Percentiles rank a stretch among this genome's conserved stretches.
phyloP scores from a whole-genome alignment of 1,140 invertebrate genomes.

The Venturia canescens region DNA sequence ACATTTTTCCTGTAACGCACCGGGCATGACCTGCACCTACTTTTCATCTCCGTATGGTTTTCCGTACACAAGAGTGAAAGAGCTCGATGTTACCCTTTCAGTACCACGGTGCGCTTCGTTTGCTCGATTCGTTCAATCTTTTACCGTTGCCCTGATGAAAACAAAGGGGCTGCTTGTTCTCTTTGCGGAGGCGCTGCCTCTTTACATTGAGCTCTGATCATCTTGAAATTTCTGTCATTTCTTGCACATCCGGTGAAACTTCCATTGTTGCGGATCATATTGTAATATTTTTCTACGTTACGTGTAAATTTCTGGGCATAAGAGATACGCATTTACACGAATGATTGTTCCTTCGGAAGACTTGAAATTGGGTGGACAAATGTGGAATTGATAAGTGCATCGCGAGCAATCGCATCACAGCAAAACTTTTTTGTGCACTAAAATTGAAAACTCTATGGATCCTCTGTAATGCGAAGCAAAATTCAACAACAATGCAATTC shows the following conservation, averaged over 20 bases:
- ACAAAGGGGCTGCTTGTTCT: slow-evolving; percentile 4
- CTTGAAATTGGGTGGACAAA: too few species aligned
- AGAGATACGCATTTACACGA: too few species aligned
- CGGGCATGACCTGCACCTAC: slow-evolving; percentile 43
- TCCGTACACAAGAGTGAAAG: not conserved
- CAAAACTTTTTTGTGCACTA: too few species aligned
- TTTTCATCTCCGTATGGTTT: slow-evolving; percentile 42
- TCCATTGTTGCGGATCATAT: not conserved
- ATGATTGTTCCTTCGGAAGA: too few species aligned
- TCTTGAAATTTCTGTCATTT: not conserved
- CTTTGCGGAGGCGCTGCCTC: not conserved
- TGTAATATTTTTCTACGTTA: too few species aligned
- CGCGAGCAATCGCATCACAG: too few species aligned
- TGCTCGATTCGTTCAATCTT: slow-evolving; percentile 48
- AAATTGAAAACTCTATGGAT: too few species aligned
- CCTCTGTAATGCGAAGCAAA: too few species aligned
- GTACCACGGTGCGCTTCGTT: slow-evolving; percentile 19
- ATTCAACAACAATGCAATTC: too few species aligned
- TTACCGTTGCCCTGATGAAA: slow-evolving; percentile 45
- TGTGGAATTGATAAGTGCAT: too few species aligned
- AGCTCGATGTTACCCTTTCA: slow-evolving; percentile 16
- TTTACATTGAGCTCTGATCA: not conserved
- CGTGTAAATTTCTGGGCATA: too few species aligned
- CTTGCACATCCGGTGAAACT: slow-evolving; percentile 10
- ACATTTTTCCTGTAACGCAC: slow-evolving; percentile 47